Conservation (phyloP, 2,888 invertebrate species). For the Trichogramma dendrolimi region DNA sequence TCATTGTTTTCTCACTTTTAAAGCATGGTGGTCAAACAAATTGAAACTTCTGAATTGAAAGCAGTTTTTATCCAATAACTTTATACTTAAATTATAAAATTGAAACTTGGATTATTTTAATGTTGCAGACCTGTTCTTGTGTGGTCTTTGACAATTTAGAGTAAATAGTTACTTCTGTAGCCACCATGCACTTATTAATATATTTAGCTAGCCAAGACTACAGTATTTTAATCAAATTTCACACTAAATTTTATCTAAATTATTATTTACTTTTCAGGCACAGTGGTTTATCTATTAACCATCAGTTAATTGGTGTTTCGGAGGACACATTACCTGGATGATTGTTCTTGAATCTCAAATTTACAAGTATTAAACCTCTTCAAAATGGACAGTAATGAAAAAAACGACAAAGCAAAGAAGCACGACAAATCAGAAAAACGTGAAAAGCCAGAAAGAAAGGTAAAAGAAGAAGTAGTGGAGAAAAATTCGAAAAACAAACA, state of each 20-base stretch:
- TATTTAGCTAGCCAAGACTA: too few species aligned
- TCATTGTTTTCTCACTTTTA: constrained; percentile 8
- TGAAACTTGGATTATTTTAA: background rate
- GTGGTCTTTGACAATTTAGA: background rate
- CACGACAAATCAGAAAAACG: background rate
- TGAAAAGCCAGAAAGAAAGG: background rate
- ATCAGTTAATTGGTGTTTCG: constrained; percentile 18
- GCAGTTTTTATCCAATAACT: background rate
- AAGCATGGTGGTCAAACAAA: constrained; percentile 11
- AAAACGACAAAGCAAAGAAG: background rate
- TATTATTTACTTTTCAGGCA: constrained; percentile 40
- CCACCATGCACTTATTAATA: constrained; percentile 11
- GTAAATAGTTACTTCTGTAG: background rate
- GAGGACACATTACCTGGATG: constrained; percentile 24
- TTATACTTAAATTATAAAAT: background rate
- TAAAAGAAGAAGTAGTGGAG: background rate
- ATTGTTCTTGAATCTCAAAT: constrained; percentile 10
- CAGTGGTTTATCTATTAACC: background rate
- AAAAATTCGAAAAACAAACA: too few species aligned
- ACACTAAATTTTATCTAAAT: constrained; percentile 7
- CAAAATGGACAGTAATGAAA: constrained; percentile 24
- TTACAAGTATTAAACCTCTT: background rate
- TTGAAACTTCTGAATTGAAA: background rate
- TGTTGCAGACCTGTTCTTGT: background rate
- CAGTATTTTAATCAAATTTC: background rate